phyloP scores from a whole-genome alignment of 2,113 vertebrate species.

The Natator depressus region DNA sequence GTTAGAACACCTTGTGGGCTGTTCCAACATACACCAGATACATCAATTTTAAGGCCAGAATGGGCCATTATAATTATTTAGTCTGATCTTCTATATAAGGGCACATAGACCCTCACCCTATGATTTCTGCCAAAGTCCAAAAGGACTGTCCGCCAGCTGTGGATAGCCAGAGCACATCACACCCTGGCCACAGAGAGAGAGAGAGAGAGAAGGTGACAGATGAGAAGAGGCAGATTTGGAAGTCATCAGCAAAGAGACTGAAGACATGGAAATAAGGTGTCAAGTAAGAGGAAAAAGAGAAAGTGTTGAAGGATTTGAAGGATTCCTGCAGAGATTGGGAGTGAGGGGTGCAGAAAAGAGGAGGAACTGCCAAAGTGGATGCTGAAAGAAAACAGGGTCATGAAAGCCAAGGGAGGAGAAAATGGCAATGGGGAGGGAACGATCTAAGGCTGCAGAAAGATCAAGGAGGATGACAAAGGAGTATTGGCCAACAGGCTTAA shows the following conservation, averaged over 20 bases:
- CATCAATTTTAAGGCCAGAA: background rate
- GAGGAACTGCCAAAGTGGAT: background rate
- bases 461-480: background rate
- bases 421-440: background rate
- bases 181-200: background rate
- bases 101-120: background rate
- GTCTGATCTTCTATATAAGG: background rate
- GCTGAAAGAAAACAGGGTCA: background rate
- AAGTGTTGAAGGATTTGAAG: background rate
- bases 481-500: background rate
- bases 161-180: background rate
- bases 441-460: background rate
- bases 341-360: background rate
- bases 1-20: background rate
- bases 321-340: background rate
- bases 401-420: background rate
- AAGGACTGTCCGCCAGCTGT: background rate
- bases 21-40: background rate
- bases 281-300: background rate
- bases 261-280: background rate
- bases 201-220: background rate
- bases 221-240: background rate
- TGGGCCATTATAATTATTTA: background rate
- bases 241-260: background rate
- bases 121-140: background rate